A percentile compares a stretch with the other conserved stretches of the same genome.
phyloP scores from a whole-genome alignment of 2,888 invertebrate species.

The Acleris emargana region DNA sequence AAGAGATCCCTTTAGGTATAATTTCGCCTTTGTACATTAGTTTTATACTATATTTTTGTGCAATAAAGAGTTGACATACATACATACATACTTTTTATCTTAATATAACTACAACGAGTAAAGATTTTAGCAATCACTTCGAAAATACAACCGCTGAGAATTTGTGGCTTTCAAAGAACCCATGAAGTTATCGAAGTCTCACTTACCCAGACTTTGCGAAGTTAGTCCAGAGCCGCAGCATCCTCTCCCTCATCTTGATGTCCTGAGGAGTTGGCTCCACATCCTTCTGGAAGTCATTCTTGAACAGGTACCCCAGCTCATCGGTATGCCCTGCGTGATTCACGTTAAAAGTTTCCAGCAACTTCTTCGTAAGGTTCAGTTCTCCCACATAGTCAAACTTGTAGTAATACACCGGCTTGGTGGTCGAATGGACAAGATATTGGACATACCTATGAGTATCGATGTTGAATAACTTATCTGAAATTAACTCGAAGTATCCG shows the following conservation, averaged over 20 bases:
- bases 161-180: no score
- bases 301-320: slow-evolving; percentile 72
- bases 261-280: slow-evolving; percentile 64
- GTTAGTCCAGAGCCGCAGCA: slow-evolving; percentile 75
- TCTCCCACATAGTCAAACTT: slow-evolving; percentile 74
- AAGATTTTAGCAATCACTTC: no score
- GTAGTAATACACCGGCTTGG: slow-evolving; percentile 69
- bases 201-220: slow-evolving; percentile 78
- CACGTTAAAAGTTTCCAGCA: slow-evolving; percentile 47
- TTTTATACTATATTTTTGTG: no score
- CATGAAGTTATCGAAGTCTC: neutral
- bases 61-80: no score
- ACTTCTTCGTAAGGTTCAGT: slow-evolving; percentile 56
- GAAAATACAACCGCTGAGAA: no score
- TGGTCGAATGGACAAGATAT: slow-evolving; percentile 62
- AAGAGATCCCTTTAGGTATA: no score
- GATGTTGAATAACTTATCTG: slow-evolving; percentile 61
- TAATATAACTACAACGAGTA: no score
- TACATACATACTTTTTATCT: no score
- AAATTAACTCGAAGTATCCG: slow-evolving; percentile 62
- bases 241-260: slow-evolving; percentile 68
- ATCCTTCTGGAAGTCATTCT: slow-evolving; percentile 59
- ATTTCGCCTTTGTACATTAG: no score
- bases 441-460: slow-evolving; percentile 67
- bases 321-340: slow-evolving; percentile 66